These are phyloP conservation scores for Adela reaumurella DNA, from an alignment of 2,888 invertebrate species.

Conservation along the genomic window DNA sequence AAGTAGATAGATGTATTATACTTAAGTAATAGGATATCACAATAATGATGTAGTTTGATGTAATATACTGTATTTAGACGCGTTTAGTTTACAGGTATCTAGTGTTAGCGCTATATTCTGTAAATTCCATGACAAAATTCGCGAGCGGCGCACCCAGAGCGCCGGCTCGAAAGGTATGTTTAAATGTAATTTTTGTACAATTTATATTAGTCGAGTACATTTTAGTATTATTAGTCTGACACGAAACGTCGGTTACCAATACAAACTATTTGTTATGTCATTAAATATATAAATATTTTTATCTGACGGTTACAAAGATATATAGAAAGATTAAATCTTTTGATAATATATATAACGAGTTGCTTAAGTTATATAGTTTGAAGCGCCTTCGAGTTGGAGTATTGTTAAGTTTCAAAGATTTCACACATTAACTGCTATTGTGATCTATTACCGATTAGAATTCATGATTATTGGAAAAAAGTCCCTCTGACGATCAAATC, in stretches of 20 bases:
- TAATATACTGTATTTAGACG: too few relatives aligned
- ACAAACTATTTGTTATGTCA: constrained; percentile 37
- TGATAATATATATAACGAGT: constrained; percentile 35
- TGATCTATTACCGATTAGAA: not conserved
- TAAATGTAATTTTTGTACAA: constrained; percentile 38
- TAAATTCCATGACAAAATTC: too few relatives aligned
- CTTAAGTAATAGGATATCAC: too few relatives aligned
- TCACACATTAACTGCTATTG: not conserved
- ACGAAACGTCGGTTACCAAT: constrained; percentile 57
- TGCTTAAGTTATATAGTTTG: constrained; percentile 23
- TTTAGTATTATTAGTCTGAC: constrained; percentile 55
- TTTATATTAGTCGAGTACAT: constrained; percentile 46
- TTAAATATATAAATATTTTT: constrained; percentile 31
- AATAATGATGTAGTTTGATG: too few relatives aligned
- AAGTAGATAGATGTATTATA: too few relatives aligned
- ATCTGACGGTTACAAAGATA: not conserved
- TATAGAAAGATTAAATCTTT: constrained; percentile 24
- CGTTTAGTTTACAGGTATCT: too few relatives aligned
- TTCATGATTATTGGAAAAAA: not conserved
- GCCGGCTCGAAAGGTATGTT: constrained; percentile 22
- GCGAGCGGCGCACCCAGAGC: too few relatives aligned
- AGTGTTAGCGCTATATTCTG: too few relatives aligned
- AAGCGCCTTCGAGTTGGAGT: not conserved
- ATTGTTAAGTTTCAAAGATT: not conserved
- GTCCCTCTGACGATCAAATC: too few relatives aligned